A percentile compares a stretch with the other conserved stretches of the same genome.
These are phyloP conservation scores for Stegostoma tigrinum DNA, from an alignment of 2,113 vertebrate species.

Conservation along the genomic window DNA sequence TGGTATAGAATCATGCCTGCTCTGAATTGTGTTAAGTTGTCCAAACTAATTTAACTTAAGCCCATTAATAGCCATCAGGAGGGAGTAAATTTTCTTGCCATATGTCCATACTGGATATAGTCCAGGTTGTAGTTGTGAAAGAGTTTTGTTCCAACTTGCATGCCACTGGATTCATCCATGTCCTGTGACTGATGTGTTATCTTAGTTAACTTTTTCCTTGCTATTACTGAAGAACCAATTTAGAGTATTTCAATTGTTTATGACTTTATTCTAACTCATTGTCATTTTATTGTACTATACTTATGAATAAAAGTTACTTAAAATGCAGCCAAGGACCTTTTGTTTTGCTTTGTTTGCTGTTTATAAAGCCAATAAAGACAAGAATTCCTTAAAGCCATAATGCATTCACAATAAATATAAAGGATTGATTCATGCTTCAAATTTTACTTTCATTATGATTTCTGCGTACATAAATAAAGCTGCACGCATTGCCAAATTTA, in stretches of 20 bases:
- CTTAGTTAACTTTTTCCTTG: neutral
- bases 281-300: neutral
- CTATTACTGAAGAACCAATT: constrained; percentile 5
- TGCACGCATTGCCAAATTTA: neutral
- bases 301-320: neutral
- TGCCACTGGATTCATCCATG: neutral
- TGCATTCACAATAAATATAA: neutral
- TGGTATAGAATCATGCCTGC: neutral
- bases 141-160: neutral
- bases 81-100: constrained; percentile 14
- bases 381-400: neutral
- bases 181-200: neutral
- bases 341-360: neutral
- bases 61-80: constrained; percentile 1
- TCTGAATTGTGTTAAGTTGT: neutral
- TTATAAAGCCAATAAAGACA: neutral
- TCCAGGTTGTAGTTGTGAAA: neutral
- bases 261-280: neutral
- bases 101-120: constrained; percentile 3
- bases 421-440: neutral
- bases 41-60: constrained; percentile 34
- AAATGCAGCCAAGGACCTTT: neutral
- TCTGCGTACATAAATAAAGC: neutral
- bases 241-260: neutral
- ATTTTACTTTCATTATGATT: neutral